A percentile compares a stretch with the other conserved stretches of the same genome.
Conservation (phyloP, 1,140 invertebrate genomes). For the Macrobrachium rosenbergii region DNA sequence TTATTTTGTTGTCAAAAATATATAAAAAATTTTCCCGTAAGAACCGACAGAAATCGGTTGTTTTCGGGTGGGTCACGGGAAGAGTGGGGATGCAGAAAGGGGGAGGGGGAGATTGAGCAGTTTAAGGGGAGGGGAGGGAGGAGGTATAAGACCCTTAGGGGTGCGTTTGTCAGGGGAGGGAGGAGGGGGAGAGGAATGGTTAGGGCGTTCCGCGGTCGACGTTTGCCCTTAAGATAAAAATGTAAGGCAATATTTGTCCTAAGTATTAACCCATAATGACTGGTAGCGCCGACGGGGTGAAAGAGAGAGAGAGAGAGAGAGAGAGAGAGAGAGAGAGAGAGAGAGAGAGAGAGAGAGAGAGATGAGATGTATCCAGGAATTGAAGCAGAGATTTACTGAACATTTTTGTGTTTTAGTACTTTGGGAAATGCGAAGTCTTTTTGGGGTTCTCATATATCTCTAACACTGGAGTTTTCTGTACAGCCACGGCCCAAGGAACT, state of each 20-base stretch:
- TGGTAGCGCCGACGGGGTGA: neutral
- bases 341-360: conserved; percentile 5
- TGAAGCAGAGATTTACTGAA: neutral
- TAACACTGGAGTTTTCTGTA: no score
- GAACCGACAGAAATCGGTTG: no score
- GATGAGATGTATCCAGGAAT: neutral
- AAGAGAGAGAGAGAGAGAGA: neutral
- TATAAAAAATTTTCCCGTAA: no score
- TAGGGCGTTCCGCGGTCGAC: neutral
- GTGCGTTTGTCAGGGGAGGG: neutral
- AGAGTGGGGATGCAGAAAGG: neutral
- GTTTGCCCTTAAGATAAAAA: conserved; percentile 25
- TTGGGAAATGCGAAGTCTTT: no score
- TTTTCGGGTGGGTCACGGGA: no score
- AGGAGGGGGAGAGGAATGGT: neutral
- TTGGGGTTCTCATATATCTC: no score
- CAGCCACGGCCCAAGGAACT: no score
- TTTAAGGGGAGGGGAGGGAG: neutral
- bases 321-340: conserved; percentile 26
- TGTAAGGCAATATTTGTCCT: conserved; percentile 28
- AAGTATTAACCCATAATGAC: neutral
- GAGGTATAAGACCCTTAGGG: neutral
- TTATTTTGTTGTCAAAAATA: no score
- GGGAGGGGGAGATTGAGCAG: neutral
- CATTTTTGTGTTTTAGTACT: no score